These are phyloP conservation scores for Biston betularia DNA, from an alignment of 2,888 invertebrate genomes.

Conservation along the genomic window DNA sequence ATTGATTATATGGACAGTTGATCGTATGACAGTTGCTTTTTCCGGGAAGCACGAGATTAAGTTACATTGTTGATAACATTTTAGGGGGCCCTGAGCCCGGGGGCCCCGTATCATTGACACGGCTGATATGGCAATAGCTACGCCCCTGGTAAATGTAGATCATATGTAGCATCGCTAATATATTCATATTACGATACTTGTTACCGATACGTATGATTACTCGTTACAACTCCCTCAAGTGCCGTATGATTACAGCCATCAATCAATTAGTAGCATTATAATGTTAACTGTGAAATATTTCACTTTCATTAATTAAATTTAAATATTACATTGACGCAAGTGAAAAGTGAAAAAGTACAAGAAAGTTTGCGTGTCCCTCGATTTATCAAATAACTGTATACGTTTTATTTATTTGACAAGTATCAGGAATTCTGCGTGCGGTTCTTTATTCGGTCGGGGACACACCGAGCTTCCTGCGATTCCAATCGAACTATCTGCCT, in stretches of 20 bases:
- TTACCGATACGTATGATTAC: too few relatives aligned
- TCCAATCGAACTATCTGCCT: too few relatives aligned
- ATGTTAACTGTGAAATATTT: slow-evolving; percentile 18
- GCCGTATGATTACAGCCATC: slow-evolving; percentile 1
- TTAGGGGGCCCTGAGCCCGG: too few relatives aligned
- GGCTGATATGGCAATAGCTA: too few relatives aligned
- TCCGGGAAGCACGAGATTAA: too few relatives aligned
- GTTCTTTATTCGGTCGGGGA: slow-evolving; percentile 27
- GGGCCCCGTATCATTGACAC: too few relatives aligned
- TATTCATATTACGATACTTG: too few relatives aligned
- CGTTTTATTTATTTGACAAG: slow-evolving; percentile 43
- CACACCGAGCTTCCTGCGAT: neutral
- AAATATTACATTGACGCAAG: slow-evolving; percentile 7
- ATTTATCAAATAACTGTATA: slow-evolving; percentile 38
- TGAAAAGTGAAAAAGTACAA: slow-evolving; percentile 16
- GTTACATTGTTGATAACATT: too few relatives aligned
- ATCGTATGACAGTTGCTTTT: too few relatives aligned
- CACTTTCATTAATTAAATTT: slow-evolving; percentile 30
- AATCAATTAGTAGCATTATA: slow-evolving; percentile 5
- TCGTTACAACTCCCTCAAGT: neutral
- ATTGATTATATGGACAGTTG: too few relatives aligned
- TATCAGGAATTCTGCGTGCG: slow-evolving; percentile 23
- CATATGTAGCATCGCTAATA: too few relatives aligned
- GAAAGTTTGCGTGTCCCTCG: slow-evolving; percentile 36
- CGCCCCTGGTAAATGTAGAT: too few relatives aligned